A percentile compares a stretch with the other conserved stretches of the same genome.
Conservation (phyloP, 2,888 invertebrate genomes). For the Tortricodes alternella region DNA sequence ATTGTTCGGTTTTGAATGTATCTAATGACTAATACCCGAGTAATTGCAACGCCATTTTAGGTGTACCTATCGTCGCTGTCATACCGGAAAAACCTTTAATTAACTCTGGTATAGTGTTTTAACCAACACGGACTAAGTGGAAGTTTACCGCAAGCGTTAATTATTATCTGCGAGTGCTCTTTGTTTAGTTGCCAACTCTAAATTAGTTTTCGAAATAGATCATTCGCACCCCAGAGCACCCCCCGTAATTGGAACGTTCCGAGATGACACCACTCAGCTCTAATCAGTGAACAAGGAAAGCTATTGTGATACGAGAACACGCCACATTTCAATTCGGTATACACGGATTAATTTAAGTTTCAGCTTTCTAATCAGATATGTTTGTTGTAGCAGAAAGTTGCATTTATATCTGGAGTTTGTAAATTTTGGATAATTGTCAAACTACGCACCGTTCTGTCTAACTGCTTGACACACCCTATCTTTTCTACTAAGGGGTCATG, state of each 20-base stretch:
- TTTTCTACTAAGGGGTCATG: too few relatives aligned
- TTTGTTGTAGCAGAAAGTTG: conserved; percentile 11
- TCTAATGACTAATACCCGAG: too few relatives aligned
- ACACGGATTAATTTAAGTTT: conserved; percentile 29
- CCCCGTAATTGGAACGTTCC: conserved; percentile 80
- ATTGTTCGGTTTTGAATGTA: too few relatives aligned
- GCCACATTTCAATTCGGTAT: conserved; percentile 44
- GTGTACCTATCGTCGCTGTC: conserved; percentile 35
- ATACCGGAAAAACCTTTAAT: conserved; percentile 58
- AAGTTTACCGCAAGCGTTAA: conserved; percentile 82
- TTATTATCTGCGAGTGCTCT: conserved; percentile 83
- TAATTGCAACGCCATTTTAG: too few relatives aligned
- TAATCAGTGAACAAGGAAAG: conserved; percentile 81
- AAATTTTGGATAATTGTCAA: not conserved
- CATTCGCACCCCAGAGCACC: conserved; percentile 75
- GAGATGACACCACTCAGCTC: conserved; percentile 80
- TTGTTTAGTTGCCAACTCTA: conserved; percentile 84
- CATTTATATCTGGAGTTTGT: not conserved
- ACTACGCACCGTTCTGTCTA: too few relatives aligned
- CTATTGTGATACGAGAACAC: conserved; percentile 65
- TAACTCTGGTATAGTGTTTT: conserved; percentile 71
- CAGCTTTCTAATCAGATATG: conserved; percentile 25
- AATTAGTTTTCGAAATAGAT: conserved; percentile 84
- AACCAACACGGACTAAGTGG: conserved; percentile 77
- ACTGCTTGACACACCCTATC: too few relatives aligned